Evolutionary conservation across 2,888 invertebrate species (phyloP).

Genomic region (Adelphocoris suturalis): DNA sequence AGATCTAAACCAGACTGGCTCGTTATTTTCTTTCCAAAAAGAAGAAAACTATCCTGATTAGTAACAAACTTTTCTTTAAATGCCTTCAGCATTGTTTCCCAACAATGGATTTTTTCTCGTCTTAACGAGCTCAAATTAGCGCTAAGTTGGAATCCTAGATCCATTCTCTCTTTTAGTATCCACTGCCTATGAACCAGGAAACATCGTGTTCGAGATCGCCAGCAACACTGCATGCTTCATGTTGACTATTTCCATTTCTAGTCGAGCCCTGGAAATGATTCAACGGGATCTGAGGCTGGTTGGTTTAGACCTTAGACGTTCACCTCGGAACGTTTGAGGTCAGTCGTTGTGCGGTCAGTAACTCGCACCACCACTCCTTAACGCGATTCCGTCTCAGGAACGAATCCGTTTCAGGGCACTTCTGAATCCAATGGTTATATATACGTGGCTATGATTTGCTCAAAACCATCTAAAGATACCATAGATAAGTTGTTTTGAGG

Average conservation of each 20-base stretch:
- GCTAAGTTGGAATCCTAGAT: neutral
- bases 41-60: neutral
- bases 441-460: too few species aligned
- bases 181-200: neutral
- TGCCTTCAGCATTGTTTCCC: neutral
- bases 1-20: too few species aligned
- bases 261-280: neutral
- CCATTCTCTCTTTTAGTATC: neutral
- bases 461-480: too few species aligned
- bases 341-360: slow-evolving; percentile 23
- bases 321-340: slow-evolving; percentile 33
- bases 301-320: slow-evolving; percentile 6
- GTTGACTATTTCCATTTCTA: neutral
- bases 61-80: neutral
- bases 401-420: neutral
- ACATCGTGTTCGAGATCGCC: neutral
- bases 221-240: neutral
- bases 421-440: too few species aligned
- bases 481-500: too few species aligned
- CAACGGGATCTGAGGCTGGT: slow-evolving; percentile 19
- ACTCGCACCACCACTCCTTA: neutral
- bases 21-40: neutral
- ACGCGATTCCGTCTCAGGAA: neutral
- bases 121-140: neutral
- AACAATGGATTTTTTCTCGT: neutral